These are phyloP conservation scores for Pseudopipra pipra DNA, from an alignment of 2,113 vertebrate genomes.

Conservation along the genomic window DNA sequence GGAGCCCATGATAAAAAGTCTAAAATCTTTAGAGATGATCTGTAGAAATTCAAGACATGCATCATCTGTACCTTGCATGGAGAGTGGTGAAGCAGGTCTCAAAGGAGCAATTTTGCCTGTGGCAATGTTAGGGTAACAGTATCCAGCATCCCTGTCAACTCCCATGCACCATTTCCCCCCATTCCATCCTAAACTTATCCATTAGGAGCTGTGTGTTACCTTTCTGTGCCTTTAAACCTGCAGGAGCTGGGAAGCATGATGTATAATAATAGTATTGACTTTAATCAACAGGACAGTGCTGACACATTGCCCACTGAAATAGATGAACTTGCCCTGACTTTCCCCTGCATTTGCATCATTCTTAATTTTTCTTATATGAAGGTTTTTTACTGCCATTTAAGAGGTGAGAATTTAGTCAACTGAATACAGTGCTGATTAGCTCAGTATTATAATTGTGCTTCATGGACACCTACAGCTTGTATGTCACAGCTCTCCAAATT, in stretches of 20 bases:
- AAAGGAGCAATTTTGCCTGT: not conserved
- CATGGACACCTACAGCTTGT: conserved; percentile 19
- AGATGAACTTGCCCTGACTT: not conserved
- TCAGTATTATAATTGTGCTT: conserved; percentile 32
- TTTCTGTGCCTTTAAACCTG: not conserved
- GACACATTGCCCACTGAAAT: not conserved
- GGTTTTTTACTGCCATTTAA: not conserved
- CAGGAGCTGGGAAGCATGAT: not conserved
- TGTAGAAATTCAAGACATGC: not conserved
- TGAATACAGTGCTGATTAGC: conserved; percentile 41
- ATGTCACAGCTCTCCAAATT: conserved; percentile 46
- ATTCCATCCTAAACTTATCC: not conserved
- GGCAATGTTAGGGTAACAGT: not conserved
- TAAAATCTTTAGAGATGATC: not conserved
- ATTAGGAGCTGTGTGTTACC: not conserved
- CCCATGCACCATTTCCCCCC: not conserved
- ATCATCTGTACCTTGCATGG: fast-evolving
- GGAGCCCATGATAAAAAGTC: not conserved
- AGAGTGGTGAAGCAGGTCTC: not conserved
- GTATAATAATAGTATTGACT: not conserved
- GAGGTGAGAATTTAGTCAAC: conserved; percentile 28
- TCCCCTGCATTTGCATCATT: not conserved
- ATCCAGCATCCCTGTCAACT: not conserved
- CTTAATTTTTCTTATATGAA: not conserved
- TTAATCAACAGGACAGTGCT: not conserved